These are phyloP conservation scores for Chironomus striatipennis DNA, from an alignment of 1,140 invertebrate species.

Conservation along the genomic window DNA sequence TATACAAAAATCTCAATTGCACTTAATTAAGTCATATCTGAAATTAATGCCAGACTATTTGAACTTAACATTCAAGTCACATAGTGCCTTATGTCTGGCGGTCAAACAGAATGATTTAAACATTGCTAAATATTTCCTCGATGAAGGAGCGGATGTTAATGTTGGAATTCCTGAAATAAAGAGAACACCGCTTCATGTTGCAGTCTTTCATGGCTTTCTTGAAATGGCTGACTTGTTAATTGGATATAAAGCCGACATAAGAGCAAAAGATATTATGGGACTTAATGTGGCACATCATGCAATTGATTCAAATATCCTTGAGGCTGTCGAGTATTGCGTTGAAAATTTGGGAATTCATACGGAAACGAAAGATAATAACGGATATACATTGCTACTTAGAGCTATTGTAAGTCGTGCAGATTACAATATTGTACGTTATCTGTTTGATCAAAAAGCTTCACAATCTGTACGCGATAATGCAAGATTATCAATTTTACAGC, in stretches of 20 bases:
- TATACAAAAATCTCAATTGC: background rate
- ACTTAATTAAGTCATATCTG: background rate
- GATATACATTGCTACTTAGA: background rate
- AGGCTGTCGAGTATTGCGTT: background rate
- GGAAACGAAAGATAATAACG: background rate
- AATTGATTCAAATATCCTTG: background rate
- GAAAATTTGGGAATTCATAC: background rate
- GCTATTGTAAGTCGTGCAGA: background rate
- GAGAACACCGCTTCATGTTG: background rate
- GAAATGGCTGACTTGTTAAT: background rate
- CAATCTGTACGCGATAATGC: background rate
- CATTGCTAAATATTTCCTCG: slow-evolving; percentile 9
- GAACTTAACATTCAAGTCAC: background rate
- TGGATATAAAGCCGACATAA: background rate
- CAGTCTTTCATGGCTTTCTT: background rate
- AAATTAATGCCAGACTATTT: background rate
- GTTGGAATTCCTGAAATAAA: background rate
- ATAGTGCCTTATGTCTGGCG: background rate
- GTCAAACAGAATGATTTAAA: background rate
- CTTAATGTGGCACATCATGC: slow-evolving; percentile 5
- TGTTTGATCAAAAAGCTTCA: background rate
- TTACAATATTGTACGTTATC: background rate
- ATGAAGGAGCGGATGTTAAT: background rate
- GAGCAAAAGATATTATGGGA: background rate
- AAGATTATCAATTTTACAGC: background rate